Evolutionary conservation across 2,113 vertebrate genomes (phyloP).

Genomic region (western clawed frog (Xenopus tropicalis)): UCB_Xtro_10.0 CM004445.2:46814001-46814500

Average conservation of each 20-base stretch:
- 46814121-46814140: slow-evolving; percentile 44
- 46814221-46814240: slow-evolving; percentile 42
- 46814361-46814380: too few relatives aligned
- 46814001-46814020: too few relatives aligned
- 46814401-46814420: too few relatives aligned
- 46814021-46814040: too few relatives aligned
- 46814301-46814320: not conserved
- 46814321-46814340: slow-evolving; percentile 12
- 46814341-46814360: not conserved
- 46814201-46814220: slow-evolving; percentile 44
- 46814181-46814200: slow-evolving; percentile 37
- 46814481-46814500: too few relatives aligned
- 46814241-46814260: slow-evolving; percentile 23
- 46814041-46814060: too few relatives aligned
- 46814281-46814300: slow-evolving; percentile 1
- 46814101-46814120: slow-evolving; percentile 35
- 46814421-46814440: too few relatives aligned
- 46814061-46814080: not conserved
- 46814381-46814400: too few relatives aligned
- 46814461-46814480: too few relatives aligned
- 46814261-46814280: slow-evolving; percentile 21
- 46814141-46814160: slow-evolving; percentile 44
- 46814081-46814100: slow-evolving; percentile 17
- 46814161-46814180: slow-evolving; percentile 38
- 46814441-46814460: too few relatives aligned